Base-by-base conservation (phyloP, 2,113 vertebrate genomes). In the Xerus inauris region DNA sequence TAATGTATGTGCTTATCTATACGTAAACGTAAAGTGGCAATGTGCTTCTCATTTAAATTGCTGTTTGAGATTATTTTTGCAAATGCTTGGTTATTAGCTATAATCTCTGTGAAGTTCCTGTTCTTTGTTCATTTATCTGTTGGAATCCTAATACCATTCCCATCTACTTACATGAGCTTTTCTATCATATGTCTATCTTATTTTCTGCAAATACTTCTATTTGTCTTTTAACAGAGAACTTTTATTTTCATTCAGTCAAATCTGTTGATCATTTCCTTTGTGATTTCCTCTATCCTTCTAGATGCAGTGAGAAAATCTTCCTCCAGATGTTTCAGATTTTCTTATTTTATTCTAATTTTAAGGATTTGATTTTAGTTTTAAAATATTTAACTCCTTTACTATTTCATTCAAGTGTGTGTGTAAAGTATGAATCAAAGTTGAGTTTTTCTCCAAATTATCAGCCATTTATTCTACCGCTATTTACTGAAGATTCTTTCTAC, bases 131-230 rank as follows among this genome's bases (percentile, higher is more conserved):
- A 16, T 65, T 57, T 51, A 14, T 92, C 72, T 88, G 11, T 88
- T 92, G 17, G 65, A 88, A 85, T 92, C 30, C n/a, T 87, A 83
- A 57, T 80, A 11, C 90, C 40, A 87, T 82, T 92, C 9, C 45
- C 95, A 72, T 67, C 40, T 14, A 91, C 51, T 67, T 71, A 93
- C 10, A 67, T 72, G 45, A 89, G 12, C 0, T 83, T 80, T 86
- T 75, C 51, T 87, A n/a, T 65, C 64, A 13, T 64, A 30, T 75
- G 30, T 87, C 54, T 64, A 65, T 67, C 26, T 38, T 47, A 49
- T 94, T 96, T 94, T 87, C 69, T 94, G 75, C 75, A 92, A 82
- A 54, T 87, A 75, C 73, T 89, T 86, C 57, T 20, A 82, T 87
- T 91, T 86, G 40, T 64, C 32, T 84, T 89, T 87, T 93, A 81